Evolutionary conservation across 2,113 vertebrate genomes (phyloP).

Genomic region (Triplophysa rosa): DNA sequence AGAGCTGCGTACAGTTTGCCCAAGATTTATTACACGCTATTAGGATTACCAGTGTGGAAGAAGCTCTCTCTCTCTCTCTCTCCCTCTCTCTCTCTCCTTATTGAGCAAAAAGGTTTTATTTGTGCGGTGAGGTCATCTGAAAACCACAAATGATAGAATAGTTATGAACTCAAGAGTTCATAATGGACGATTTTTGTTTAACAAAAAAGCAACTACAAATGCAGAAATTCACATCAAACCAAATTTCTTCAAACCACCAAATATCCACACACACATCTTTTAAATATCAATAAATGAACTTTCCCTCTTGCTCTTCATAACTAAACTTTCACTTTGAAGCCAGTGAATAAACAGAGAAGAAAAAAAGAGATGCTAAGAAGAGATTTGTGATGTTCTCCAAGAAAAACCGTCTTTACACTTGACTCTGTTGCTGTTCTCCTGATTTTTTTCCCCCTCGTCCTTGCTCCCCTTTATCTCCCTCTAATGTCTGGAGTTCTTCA

Average conservation of each 20-base stretch:
- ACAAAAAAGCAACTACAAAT: too few species aligned
- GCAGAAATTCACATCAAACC: too few species aligned
- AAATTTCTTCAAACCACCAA: too few species aligned
- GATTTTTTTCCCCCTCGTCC: neutral
- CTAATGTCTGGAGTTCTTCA: conserved; percentile 33
- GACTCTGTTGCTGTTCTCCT: conserved; percentile 15
- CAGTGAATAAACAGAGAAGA: conserved; percentile 1
- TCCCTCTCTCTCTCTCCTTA: conserved; percentile 40
- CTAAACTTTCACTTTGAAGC: conserved; percentile 20
- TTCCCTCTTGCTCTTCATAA: conserved; percentile 25
- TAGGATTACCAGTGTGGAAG: conserved; percentile 54
- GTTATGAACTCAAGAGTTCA: too few species aligned
- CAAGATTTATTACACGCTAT: conserved; percentile 65
- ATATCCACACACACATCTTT: too few species aligned
- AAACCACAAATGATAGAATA: conserved; percentile 25
- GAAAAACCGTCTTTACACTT: conserved; percentile 14
- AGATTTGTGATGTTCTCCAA: neutral
- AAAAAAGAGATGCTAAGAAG: conserved; percentile 21
- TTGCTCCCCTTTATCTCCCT: conserved; percentile 26
- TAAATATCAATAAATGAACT: conserved; percentile 9
- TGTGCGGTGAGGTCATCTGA: conserved; percentile 26
- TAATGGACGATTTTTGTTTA: too few species aligned
- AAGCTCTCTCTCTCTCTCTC: conserved; percentile 9
- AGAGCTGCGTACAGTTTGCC: conserved; percentile 55
- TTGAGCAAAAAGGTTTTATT: conserved; percentile 22